phyloP scores from a whole-genome alignment of 2,797 vertebrate genomes.

The Microctenopoma steveboyesi region DNA sequence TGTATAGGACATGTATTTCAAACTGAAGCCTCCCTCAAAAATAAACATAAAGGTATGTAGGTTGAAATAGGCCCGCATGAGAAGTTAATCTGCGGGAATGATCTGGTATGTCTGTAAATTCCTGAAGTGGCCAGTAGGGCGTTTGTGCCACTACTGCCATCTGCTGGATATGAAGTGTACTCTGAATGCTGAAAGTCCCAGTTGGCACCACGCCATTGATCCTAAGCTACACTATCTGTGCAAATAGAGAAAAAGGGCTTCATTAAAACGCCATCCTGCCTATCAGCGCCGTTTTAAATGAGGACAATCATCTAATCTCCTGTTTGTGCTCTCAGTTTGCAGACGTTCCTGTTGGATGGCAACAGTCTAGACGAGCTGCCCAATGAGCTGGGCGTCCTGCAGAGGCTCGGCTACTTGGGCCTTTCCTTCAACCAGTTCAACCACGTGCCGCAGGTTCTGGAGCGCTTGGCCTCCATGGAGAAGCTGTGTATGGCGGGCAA shows the following conservation, averaged over 20 bases:
- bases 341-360: constrained; percentile 95
- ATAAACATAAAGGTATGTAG: constrained; percentile 41
- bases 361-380: constrained; percentile 94
- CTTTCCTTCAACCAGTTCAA: constrained; percentile 96
- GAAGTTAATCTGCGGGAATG: constrained; percentile 70
- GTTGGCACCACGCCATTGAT: not conserved
- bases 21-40: constrained; percentile 25
- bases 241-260: not conserved
- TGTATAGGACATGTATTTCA: constrained; percentile 7
- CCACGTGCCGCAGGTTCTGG: constrained; percentile 89
- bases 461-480: constrained; percentile 90
- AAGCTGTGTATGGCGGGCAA: constrained; percentile 97
- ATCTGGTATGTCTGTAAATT: constrained; percentile 72
- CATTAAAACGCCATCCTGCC: not conserved
- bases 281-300: not conserved
- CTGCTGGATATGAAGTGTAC: constrained; percentile 60
- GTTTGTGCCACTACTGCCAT: constrained; percentile 63
- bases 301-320: not conserved
- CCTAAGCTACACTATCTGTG: not conserved
- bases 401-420: constrained; percentile 90
- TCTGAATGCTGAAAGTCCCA: not conserved
- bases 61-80: constrained; percentile 38
- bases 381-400: constrained; percentile 89
- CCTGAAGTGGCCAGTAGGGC: constrained; percentile 65
- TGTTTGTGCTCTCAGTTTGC: constrained; percentile 83